Percentiles rank a stretch among this genome's conserved stretches.
phyloP scores from a whole-genome alignment of 2,113 vertebrate genomes.

The Rhinolophus ferrumequinum region DNA sequence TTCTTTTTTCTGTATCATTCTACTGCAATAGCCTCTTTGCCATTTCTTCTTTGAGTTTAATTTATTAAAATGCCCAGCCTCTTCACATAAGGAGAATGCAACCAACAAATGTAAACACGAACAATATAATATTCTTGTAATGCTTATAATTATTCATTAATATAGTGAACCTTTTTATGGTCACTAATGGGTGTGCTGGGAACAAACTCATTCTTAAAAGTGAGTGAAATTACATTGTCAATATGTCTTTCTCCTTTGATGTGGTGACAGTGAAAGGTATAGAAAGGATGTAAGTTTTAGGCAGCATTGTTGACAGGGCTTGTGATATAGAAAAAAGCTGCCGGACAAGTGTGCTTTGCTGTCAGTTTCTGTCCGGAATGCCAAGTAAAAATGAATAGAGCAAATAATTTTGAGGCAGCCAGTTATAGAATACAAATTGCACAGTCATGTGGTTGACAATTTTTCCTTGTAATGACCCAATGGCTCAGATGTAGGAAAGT shows the following conservation, averaged over 20 bases:
- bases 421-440: background rate
- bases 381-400: slow-evolving; percentile 57
- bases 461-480: slow-evolving; percentile 15
- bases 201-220: slow-evolving; percentile 40
- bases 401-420: background rate
- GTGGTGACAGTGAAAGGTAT: slow-evolving; percentile 43
- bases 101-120: background rate
- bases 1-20: background rate
- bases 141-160: slow-evolving; percentile 30
- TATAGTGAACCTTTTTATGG: background rate
- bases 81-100: background rate
- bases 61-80: background rate
- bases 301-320: slow-evolving; percentile 57
- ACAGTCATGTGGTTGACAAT: background rate
- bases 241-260: slow-evolving; percentile 64
- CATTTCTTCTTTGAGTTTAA: background rate
- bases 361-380: slow-evolving; percentile 63
- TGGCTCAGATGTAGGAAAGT: background rate
- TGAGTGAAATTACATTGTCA: slow-evolving; percentile 33
- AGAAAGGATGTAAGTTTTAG: slow-evolving; percentile 67
- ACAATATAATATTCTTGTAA: background rate
- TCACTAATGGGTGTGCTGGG: background rate
- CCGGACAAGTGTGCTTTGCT: slow-evolving; percentile 37
- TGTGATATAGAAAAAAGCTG: slow-evolving; percentile 61
- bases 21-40: background rate